Percentiles rank a stretch among this genome's conserved stretches.
Conservation (phyloP, 2,888 invertebrate genomes). For the Apamea sordens region DNA sequence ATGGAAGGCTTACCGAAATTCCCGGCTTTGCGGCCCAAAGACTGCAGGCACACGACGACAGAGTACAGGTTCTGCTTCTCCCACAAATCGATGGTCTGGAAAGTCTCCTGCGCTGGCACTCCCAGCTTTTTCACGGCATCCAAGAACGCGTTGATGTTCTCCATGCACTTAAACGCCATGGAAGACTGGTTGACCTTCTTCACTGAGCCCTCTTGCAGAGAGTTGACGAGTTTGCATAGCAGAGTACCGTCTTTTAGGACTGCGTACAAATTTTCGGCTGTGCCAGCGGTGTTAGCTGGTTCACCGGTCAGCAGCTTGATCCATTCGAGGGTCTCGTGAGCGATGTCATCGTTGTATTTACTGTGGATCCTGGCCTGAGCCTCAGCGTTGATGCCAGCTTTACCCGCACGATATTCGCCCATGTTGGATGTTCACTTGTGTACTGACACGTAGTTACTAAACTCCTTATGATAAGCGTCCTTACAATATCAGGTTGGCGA, state of each 20-base stretch:
- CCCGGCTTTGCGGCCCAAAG: slow-evolving; percentile 97
- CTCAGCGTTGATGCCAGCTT: slow-evolving; percentile 89
- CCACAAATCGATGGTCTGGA: slow-evolving; percentile 99
- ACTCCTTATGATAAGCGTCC: slow-evolving; percentile 83
- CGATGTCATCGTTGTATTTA: slow-evolving; percentile 98
- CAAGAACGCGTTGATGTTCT: slow-evolving; percentile 98
- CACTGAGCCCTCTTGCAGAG: slow-evolving; percentile 95
- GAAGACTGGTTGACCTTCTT: slow-evolving; percentile 97
- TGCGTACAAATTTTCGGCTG: slow-evolving; percentile 97
- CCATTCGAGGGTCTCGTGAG: slow-evolving; percentile 98
- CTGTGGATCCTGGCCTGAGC: slow-evolving; percentile 94
- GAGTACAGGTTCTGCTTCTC: slow-evolving; percentile 98
- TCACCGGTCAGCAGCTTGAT: slow-evolving; percentile 96
- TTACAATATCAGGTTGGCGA: slow-evolving; percentile 81
- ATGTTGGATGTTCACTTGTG: slow-evolving; percentile 84
- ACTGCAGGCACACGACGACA: slow-evolving; percentile 98
- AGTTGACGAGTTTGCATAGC: slow-evolving; percentile 97
- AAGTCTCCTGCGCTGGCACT: slow-evolving; percentile 97
- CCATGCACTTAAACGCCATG: slow-evolving; percentile 99
- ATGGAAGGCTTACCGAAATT: slow-evolving; percentile 96
- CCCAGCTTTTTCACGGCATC: slow-evolving; percentile 96
- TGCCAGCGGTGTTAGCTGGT: slow-evolving; percentile 95
- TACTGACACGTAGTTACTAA: slow-evolving; percentile 87
- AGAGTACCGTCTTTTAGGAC: slow-evolving; percentile 97
- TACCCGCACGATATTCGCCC: slow-evolving; percentile 87